Base-by-base conservation (phyloP, 2,797 vertebrate genomes). In the Thamnophis elegans region DNA sequence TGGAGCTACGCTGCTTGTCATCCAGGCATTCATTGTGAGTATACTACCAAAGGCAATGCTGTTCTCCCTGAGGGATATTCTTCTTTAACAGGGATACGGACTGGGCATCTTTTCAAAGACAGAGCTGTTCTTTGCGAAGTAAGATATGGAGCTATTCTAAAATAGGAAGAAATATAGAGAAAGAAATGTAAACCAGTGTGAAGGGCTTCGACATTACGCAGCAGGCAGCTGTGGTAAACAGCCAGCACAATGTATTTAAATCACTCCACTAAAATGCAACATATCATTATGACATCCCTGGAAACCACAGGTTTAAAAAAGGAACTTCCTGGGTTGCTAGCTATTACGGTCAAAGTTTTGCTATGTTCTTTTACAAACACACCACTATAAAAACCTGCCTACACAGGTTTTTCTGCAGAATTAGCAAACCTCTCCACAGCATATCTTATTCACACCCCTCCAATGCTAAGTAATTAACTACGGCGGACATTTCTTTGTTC, bases 341-440 rank as follows among this genome's bases (percentile, higher is more conserved):
- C 20, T 89, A 86, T 88, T 88, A 89, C 58, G 85, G 53, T 54
- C 11, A 22, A 28, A 28, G 58, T 85, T 92, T 91, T 25, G 5
- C 86, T 20, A 14, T 53, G 56, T 88, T 89, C 90, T 58, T n/a
- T 47, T 42, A 22, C 36, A 42, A 56, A 88, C 42, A 88, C 60
- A 65, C 88, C 85, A 68, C 89, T 85, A 56, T 26, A 85, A 78
- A 91, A 73, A 88, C 68, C 88, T 93, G 92, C 68, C 90, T 25
- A n/a, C 89, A 85, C 92, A 93, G 85, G 89, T 91, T 91, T 91
- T 91, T 91, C 89, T 51, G 14, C 92, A 82, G 68, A 60, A 42
- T 88, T 91, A 88, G 68, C 85, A 90, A 88, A 18, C 65, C 36
- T 82, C 54, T 87, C 65, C n/a, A 18, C 32, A 36, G 14, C 47